phyloP scores from a whole-genome alignment of 2,888 invertebrate genomes.

The Lomographa bimaculata region DNA sequence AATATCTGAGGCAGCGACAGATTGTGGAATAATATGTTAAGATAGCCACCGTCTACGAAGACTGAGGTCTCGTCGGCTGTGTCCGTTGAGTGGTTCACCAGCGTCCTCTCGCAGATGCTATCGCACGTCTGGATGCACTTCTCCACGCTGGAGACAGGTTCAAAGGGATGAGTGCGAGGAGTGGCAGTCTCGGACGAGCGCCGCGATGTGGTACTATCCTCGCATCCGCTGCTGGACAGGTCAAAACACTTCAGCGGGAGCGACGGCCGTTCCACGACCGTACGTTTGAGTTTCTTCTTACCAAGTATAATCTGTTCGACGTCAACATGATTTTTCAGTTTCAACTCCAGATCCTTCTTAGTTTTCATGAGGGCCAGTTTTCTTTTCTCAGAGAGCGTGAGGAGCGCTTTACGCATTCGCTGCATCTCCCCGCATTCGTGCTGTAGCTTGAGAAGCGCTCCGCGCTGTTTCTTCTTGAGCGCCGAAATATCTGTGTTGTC shows the following conservation, averaged over 20 bases:
- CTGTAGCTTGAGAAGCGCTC: slow-evolving; percentile 85
- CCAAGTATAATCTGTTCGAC: slow-evolving; percentile 64
- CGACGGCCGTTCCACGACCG: slow-evolving; percentile 51
- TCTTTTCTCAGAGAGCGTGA: slow-evolving; percentile 69
- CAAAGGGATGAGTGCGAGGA: slow-evolving; percentile 27
- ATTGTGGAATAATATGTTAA: slow-evolving; percentile 72
- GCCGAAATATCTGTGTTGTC: slow-evolving; percentile 75
- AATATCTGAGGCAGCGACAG: slow-evolving; percentile 68
- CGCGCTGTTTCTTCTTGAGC: slow-evolving; percentile 87
- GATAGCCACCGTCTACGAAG: slow-evolving; percentile 69
- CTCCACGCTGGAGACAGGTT: slow-evolving; percentile 48
- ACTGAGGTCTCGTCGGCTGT: slow-evolving; percentile 62
- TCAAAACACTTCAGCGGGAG: slow-evolving; percentile 73
- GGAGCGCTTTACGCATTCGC: slow-evolving; percentile 75
- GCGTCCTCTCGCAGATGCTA: slow-evolving; percentile 33
- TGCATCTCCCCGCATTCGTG: slow-evolving; percentile 88
- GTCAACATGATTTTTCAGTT: slow-evolving; percentile 61
- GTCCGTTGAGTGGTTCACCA: slow-evolving; percentile 41
- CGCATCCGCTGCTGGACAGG: slow-evolving; percentile 71
- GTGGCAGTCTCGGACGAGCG: slow-evolving; percentile 31
- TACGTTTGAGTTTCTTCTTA: slow-evolving; percentile 68
- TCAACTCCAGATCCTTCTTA: slow-evolving; percentile 71
- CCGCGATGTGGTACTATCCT: slow-evolving; percentile 56
- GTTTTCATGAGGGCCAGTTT: slow-evolving; percentile 73
- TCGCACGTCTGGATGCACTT: slow-evolving; percentile 70